Evolutionary conservation across 2,888 invertebrate species (phyloP).

Genomic region (Ophion ellenae): DNA sequence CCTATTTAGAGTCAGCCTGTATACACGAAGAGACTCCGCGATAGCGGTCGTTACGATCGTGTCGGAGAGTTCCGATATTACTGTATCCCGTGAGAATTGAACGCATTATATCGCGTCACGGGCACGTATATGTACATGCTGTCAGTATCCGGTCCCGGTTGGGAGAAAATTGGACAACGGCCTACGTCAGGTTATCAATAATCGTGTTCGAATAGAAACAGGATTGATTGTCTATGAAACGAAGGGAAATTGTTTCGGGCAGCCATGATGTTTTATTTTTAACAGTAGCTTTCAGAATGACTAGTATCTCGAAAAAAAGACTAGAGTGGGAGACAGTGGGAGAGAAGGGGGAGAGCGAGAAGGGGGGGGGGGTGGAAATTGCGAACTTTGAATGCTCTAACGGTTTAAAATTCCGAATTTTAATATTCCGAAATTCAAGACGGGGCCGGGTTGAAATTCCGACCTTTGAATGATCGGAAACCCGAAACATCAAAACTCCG

Average conservation of each 20-base stretch:
- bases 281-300: too few species aligned
- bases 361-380: too few species aligned
- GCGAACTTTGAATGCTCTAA: too few species aligned
- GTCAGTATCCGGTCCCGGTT: conserved; percentile 38
- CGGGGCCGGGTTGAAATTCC: too few species aligned
- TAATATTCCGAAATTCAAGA: too few species aligned
- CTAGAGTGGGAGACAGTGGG: too few species aligned
- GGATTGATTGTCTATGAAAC: conserved; percentile 10
- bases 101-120: conserved; percentile 40
- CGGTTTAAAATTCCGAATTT: too few species aligned
- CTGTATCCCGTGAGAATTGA: conserved; percentile 50
- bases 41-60: conserved; percentile 44
- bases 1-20: background rate
- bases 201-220: conserved; percentile 5
- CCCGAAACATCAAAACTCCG: too few species aligned
- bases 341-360: too few species aligned
- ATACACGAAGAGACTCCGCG: conserved; percentile 15
- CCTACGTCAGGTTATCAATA: conserved; percentile 28
- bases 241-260: background rate
- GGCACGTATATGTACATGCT: conserved; percentile 35
- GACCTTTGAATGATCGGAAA: too few species aligned
- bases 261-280: too few species aligned
- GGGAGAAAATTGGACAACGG: conserved; percentile 32
- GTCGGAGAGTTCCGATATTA: conserved; percentile 12
- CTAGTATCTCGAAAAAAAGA: too few species aligned